Conservation (phyloP, 1,140 invertebrate genomes). For the Cydia pomonella region DNA sequence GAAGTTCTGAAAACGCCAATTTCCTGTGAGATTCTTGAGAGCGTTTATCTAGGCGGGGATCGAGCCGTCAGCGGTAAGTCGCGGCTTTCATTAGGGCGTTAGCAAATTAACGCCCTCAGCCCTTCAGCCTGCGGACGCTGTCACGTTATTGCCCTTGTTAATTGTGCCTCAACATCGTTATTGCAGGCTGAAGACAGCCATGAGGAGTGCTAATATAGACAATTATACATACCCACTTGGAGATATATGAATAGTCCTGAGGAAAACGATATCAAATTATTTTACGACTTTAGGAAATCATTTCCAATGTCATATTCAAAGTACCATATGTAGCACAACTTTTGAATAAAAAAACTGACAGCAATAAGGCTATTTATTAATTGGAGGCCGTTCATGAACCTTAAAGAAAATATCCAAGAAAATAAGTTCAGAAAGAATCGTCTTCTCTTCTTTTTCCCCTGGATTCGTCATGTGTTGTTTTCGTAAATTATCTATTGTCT, state of each 20-base stretch:
- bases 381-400: too few relatives aligned
- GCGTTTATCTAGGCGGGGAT: slow-evolving; percentile 66
- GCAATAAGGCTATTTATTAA: too few relatives aligned
- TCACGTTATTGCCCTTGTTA: slow-evolving; percentile 52
- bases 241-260: too few relatives aligned
- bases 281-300: too few relatives aligned
- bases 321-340: too few relatives aligned
- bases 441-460: too few relatives aligned
- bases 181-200: slow-evolving; percentile 11
- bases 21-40: slow-evolving; percentile 69
- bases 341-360: too few relatives aligned
- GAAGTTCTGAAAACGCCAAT: slow-evolving; percentile 64
- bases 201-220: not conserved
- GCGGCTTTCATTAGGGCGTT: slow-evolving; percentile 76
- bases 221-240: not conserved
- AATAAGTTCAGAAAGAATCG: too few relatives aligned
- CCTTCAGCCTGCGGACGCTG: slow-evolving; percentile 44
- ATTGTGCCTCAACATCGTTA: slow-evolving; percentile 36
- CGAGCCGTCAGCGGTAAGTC: slow-evolving; percentile 65
- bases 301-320: too few relatives aligned
- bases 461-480: too few relatives aligned
- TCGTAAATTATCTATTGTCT: too few relatives aligned
- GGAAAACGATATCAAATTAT: not conserved
- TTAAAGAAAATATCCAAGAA: too few relatives aligned
- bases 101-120: slow-evolving; percentile 77